Conservation (phyloP, 2,113 vertebrate species). For the Rhinolophus sinicus region DNA sequence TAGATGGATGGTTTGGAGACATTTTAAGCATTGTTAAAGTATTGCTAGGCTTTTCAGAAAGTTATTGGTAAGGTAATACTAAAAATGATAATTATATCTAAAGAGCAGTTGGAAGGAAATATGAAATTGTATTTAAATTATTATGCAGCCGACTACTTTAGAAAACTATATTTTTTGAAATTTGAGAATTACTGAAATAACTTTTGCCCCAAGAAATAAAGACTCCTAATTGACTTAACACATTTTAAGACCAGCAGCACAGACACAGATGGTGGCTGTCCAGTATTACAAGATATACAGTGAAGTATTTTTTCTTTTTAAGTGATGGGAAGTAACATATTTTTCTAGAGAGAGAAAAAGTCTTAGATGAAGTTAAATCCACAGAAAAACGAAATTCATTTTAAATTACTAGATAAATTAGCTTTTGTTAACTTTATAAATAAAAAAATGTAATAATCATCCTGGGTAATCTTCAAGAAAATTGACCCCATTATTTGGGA, state of each 20-base stretch:
- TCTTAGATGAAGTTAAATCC: constrained; percentile 60
- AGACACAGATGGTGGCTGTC: constrained; percentile 76
- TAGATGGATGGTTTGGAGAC: background rate
- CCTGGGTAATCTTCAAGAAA: background rate
- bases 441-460: background rate
- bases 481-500: background rate
- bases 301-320: background rate
- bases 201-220: background rate
- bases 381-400: constrained; percentile 22
- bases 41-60: background rate
- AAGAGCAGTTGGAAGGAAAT: background rate
- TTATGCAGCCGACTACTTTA: background rate
- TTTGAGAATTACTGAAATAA: constrained; percentile 49
- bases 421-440: background rate
- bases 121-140: background rate
- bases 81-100: background rate
- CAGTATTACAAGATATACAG: constrained; percentile 57
- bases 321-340: constrained; percentile 62
- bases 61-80: background rate
- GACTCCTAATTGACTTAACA: constrained; percentile 34
- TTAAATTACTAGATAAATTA: background rate
- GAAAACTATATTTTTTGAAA: constrained; percentile 34
- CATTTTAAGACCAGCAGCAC: constrained; percentile 77
- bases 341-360: constrained; percentile 61
- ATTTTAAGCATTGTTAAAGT: background rate